Base-by-base conservation (phyloP, 2,888 invertebrate genomes). In the Deroplatys truncata region DNA sequence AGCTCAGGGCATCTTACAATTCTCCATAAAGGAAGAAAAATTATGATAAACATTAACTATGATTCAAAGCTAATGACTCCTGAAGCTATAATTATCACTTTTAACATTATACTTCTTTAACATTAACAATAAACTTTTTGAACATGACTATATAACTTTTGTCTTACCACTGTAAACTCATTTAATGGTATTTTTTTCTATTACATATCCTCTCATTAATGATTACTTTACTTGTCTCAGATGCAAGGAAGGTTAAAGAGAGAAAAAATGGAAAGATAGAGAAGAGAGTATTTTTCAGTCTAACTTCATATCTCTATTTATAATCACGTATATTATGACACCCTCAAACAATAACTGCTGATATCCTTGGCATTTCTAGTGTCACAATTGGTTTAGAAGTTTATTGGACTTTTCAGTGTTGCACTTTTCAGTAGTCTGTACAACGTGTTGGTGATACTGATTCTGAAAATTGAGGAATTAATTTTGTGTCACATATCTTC, bases 401-500 rank as follows among this genome's bases (percentile, higher is more conserved):
- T 86, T 56, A 86, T 56, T 86, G 86, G 85, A 85, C 85, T 85
- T 85, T 35, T 85, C 85, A 86, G 56, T 86, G 86, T 28, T 16
- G 56, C 56, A 56, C 86, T 86, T 56, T 85, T 86, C 49, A 86
- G 56, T 20, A 86, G 86, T 56, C 56, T 86, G 56, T 86, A 72
- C 72, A 86, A 56, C 56, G 49, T 56, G 31, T 85, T 56, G 86
- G 86, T 7, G 86, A 86, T 28, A 86, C 28, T 28, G 56, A 20
- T 16, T 72, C 86, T 86, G 56, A 86, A 86, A 86, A 56, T n/a
- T 86, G 56, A 86, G 86, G 86, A 56, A 86, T 28, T 86, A 10
- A 28, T n/a, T 86, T 28, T 20, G 56, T 72, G 56, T 72, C 56
- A 72, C 56, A 20, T 20, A 72, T 72, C 25, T 72, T 56, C 43